Evolutionary conservation across 2,113 vertebrate species (phyloP).

Genomic region (Gallinago undulata): DNA sequence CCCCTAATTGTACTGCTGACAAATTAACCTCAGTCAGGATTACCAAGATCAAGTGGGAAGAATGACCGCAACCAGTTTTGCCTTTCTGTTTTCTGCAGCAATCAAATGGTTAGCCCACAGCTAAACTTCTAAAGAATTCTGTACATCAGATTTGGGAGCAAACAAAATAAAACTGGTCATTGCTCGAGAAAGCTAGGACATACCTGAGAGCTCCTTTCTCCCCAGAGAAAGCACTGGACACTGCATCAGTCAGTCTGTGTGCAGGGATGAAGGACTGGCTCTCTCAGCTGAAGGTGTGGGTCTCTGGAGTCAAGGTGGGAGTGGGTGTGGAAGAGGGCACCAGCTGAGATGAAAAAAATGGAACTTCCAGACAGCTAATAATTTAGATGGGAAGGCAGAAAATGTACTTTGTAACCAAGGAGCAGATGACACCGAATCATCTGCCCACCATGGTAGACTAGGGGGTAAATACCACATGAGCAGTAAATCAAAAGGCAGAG

Average conservation of each 20-base stretch:
- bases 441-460: fast-evolving
- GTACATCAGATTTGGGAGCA: background rate
- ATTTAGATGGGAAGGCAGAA: background rate
- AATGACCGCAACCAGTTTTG: background rate
- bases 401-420: background rate
- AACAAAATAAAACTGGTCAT: background rate
- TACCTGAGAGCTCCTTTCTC: background rate
- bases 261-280: background rate
- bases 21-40: background rate
- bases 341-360: background rate
- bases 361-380: background rate
- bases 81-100: background rate
- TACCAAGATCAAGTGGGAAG: background rate
- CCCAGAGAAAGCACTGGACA: background rate
- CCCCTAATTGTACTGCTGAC: background rate
- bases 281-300: background rate
- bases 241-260: background rate
- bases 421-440: background rate
- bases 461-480: fast-evolving
- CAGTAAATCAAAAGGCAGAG: background rate
- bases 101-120: background rate
- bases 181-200: background rate
- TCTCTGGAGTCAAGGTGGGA: background rate
- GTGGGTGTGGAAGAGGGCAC: background rate
- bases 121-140: background rate